Base-by-base conservation (phyloP, 2,888 invertebrate species). In the Cephalotes varians region DNA sequence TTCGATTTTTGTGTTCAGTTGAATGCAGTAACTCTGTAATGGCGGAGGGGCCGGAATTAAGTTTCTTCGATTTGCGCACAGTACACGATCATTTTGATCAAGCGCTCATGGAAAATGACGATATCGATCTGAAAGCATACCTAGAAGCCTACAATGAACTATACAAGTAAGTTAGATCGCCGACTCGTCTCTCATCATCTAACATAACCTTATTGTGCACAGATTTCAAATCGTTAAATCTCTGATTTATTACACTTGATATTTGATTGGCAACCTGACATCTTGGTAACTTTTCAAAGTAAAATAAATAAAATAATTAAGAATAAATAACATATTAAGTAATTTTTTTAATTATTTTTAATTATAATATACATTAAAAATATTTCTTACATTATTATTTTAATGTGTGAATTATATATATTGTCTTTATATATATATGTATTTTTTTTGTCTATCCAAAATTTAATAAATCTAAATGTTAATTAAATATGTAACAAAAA, bases 131-230 rank as follows among this genome's bases (percentile, higher is more conserved):
- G 91, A 96, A 96, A 88, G 96, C 96, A 56, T 98, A 98, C 93
- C 95, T 98, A 73, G 96, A 96, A 84, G 98, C 97, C 82, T 98
- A 97, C 94, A 97, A 96, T 92, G 98, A 98, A 95, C 95, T 98
- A 74, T 97, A 97, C 93, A 98, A 97, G 98, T 98, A 95, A 95
- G 96, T 37, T 28, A 5, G 34, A 49, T 34, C n/a, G 10, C 3
- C 34, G 1, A 51, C 12, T 49, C n/a, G 37, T 31, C 18, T 71
- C 18, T 51, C 40, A 49, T 64, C 47, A 34, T 49, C 37, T 5
- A 21, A 81, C 81, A 64, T 88, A 88, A 90, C 90, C 88, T 88
- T 21, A 18, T 40, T 6, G 10, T 15, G 10, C 25, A 65, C 15
- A 0, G 40, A 54, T 44, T 25, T 31, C 18, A 40, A 65, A 12